phyloP scores from a whole-genome alignment of 2,113 vertebrate genomes.

The Enhydra lutris region DNA sequence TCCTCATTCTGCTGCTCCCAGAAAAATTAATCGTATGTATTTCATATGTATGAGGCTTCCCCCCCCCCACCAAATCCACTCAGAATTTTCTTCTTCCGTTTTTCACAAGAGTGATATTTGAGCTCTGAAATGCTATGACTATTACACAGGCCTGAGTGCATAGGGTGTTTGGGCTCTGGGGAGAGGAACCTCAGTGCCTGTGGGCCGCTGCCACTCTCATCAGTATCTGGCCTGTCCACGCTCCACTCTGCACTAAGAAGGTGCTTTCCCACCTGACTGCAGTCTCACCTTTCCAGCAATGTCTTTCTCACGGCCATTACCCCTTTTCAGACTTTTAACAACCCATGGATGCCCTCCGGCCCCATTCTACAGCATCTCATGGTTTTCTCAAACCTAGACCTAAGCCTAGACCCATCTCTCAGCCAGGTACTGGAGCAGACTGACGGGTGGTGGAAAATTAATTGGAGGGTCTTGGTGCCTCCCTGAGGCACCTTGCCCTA shows the following conservation, averaged over 20 bases:
- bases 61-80: accelerated
- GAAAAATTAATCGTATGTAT: background rate
- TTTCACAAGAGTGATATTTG: background rate
- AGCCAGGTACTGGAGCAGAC: background rate
- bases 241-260: background rate
- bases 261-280: background rate
- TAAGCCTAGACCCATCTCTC: background rate
- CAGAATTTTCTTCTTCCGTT: background rate
- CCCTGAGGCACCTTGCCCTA: too few species aligned
- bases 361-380: background rate
- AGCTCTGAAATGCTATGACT: background rate
- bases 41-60: background rate
- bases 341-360: too few species aligned
- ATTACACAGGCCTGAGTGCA: background rate
- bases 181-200: background rate
- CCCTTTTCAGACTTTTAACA: background rate
- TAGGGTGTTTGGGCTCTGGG: background rate
- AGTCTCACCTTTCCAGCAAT: background rate
- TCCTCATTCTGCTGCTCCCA: background rate
- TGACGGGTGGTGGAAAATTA: background rate
- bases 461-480: background rate
- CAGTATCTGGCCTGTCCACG: accelerated
- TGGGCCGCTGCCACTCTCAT: too few species aligned
- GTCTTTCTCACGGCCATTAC: background rate
- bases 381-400: background rate